Evolutionary conservation across 2,113 vertebrate species (phyloP), one percentile per base, ranked within the genome.

Genomic region (Ondatra zibethicus): DNA sequence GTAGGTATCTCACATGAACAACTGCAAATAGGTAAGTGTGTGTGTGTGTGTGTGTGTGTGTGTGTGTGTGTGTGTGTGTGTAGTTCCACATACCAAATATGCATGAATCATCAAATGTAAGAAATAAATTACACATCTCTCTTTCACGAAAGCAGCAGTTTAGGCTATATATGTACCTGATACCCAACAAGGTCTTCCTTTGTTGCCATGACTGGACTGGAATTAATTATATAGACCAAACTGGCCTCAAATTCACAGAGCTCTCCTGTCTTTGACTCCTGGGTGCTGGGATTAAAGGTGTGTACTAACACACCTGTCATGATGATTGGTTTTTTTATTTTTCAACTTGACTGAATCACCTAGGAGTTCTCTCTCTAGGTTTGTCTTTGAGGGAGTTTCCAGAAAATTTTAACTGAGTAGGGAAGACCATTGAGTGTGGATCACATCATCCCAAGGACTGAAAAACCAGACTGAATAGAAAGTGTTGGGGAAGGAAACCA

Each of bases 401-500:
- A 16, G 12, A 88, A 50, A 70, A 0, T 3, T 88, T n/a, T 88
- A 52, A 25, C 33, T 88, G 47, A 52, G 21, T 52, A 72, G 1
- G 47, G 21, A 72, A 88, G 7, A n/a, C 31, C 4, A 19, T 36
- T 87, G 19, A n/a, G 6, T 39, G 14, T 72, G 33, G 13, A 11
- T 88, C 27, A 14, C 45, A 88, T 70, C 33, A 55, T 10, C 12
- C 1, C 3, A 52, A 27, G 12, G 21, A 14, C 21, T 2, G 23
- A 29, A 47, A 5, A 9, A 58, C 17, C 17, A 70, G 3, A 52
- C 21, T 52, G 9, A 52, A 87, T n/a, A n/a, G 19, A 68, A 88
- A n/a, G 36, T 3, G 12, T 3, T 29, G 4, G 33, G 7, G 66
- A 7, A 25, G 3, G 3, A 16, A 33, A 10, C 2, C 8, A 29